These are phyloP conservation scores for Enteromius thamalakanensis DNA, from an alignment of 2,797 vertebrate genomes.

Conservation along the genomic window DNA sequence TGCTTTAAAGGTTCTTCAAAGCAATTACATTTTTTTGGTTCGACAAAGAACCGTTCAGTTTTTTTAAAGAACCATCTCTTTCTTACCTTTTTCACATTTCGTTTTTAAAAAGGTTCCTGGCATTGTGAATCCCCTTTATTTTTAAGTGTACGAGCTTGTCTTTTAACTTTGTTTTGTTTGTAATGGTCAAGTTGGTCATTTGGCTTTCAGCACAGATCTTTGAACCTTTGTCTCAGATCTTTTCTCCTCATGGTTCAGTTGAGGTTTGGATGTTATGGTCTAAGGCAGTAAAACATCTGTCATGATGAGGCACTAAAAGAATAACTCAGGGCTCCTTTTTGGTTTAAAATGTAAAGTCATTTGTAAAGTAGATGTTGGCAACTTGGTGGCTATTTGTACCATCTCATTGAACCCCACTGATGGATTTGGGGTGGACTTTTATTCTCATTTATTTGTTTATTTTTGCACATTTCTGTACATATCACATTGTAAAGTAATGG, in stretches of 20 bases:
- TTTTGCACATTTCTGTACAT: background rate
- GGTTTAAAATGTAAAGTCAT: background rate
- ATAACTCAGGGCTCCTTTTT: background rate
- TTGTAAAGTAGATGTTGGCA: no score
- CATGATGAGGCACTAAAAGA: background rate
- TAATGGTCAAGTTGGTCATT: background rate
- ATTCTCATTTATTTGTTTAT: background rate
- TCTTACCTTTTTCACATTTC: no score
- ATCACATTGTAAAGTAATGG: background rate
- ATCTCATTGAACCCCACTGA: background rate
- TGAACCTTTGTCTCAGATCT: background rate
- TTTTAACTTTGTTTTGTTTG: background rate
- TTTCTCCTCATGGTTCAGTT: background rate
- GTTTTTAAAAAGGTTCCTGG: no score
- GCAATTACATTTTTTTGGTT: no score
- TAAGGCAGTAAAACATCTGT: conserved; percentile 25
- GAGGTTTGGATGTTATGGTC: background rate
- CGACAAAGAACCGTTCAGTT: no score
- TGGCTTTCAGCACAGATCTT: background rate
- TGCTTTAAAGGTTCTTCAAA: no score
- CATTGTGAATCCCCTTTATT: no score
- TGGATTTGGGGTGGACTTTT: background rate
- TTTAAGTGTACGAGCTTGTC: background rate
- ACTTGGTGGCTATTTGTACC: background rate
- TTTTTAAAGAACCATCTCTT: no score